Evolutionary conservation across 2,888 invertebrate species (phyloP).

Genomic region (Diachrysia chrysitis): DNA sequence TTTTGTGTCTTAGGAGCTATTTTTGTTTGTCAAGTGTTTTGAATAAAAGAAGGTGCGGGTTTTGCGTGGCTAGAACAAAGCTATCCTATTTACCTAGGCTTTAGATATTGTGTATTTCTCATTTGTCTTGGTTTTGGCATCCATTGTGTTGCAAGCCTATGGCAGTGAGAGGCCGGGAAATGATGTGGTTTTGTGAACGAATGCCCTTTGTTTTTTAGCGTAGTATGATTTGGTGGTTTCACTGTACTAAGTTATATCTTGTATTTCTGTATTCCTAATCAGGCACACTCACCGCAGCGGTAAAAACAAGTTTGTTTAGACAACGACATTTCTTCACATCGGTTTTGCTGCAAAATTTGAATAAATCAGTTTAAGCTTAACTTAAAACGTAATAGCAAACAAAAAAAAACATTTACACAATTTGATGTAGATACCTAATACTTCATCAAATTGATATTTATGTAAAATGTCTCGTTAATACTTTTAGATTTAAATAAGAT

Average conservation of each 20-base stretch:
- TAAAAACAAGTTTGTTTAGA: not conserved
- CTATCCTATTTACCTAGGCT: constrained; percentile 82
- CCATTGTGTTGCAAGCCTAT: constrained; percentile 71
- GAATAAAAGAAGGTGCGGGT: constrained; percentile 82
- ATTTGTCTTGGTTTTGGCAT: constrained; percentile 86
- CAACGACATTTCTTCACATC: too few relatives aligned
- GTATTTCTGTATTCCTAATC: constrained; percentile 13
- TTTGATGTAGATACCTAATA: too few relatives aligned
- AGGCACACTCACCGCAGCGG: not conserved
- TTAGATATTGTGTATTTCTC: constrained; percentile 83
- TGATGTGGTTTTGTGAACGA: constrained; percentile 62
- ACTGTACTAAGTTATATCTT: constrained; percentile 15
- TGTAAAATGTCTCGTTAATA: too few relatives aligned
- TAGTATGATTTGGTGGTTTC: constrained; percentile 41
- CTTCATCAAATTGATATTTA: too few relatives aligned
- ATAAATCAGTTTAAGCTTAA: too few relatives aligned
- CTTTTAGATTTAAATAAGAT: not conserved
- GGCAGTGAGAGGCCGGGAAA: constrained; percentile 52
- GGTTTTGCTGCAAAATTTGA: too few relatives aligned
- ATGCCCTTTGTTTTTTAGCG: constrained; percentile 40
- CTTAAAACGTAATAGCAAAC: too few relatives aligned
- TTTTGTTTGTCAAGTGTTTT: constrained; percentile 66
- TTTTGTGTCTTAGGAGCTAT: constrained; percentile 62
- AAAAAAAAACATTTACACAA: too few relatives aligned
- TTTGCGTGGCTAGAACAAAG: constrained; percentile 79